Percentiles rank a stretch among this genome's conserved stretches.
phyloP scores from a whole-genome alignment of 2,113 vertebrate genomes.

The Anarrhichthys ocellatus region DNA sequence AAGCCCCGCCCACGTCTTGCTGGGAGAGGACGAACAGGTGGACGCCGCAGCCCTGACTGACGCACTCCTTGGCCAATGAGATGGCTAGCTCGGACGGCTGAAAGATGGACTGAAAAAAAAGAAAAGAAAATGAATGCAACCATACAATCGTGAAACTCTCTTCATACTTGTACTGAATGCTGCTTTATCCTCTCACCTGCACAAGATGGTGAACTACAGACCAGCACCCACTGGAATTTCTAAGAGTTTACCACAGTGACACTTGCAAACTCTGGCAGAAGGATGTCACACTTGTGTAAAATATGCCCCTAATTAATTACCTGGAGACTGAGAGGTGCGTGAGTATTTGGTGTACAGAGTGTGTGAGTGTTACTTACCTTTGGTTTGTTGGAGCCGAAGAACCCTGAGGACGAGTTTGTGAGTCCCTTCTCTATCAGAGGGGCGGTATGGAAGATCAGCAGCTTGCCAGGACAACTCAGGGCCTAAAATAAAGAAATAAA shows the following conservation, averaged over 20 bases:
- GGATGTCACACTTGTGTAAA: too few species aligned
- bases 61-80: slow-evolving; percentile 80
- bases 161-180: not conserved
- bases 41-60: slow-evolving; percentile 82
- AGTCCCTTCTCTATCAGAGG: slow-evolving; percentile 69
- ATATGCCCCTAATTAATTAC: too few species aligned
- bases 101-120: slow-evolving; percentile 78
- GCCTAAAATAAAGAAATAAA: slow-evolving; percentile 53
- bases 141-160: not conserved
- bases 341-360: not conserved
- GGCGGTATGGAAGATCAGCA: slow-evolving; percentile 83
- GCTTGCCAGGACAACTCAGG: slow-evolving; percentile 79
- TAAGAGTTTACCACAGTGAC: too few species aligned
- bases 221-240: too few species aligned
- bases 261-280: too few species aligned
- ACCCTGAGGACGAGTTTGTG: slow-evolving; percentile 70
- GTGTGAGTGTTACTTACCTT: slow-evolving; percentile 67
- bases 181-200: not conserved
- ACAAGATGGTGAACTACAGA: too few species aligned
- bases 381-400: slow-evolving; percentile 81
- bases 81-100: slow-evolving; percentile 76
- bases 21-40: slow-evolving; percentile 83
- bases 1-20: slow-evolving; percentile 82
- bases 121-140: not conserved
- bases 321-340: too few species aligned